Evolutionary conservation across 2,797 vertebrate genomes (phyloP).

Genomic region (Lepus townsendii): DNA sequence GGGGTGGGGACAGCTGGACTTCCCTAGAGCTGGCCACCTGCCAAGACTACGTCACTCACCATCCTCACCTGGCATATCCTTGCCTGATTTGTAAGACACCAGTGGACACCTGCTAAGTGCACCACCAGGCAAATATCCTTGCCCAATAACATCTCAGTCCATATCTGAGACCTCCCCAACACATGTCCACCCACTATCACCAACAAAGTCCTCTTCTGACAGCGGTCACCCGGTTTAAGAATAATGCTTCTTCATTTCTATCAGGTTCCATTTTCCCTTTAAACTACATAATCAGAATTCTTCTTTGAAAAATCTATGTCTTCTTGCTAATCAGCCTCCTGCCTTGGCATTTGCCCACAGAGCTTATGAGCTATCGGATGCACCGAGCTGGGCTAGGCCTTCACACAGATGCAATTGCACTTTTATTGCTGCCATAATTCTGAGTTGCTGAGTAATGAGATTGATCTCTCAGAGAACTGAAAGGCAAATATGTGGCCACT

Average conservation of each 20-base stretch:
- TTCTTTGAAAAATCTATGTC: slow-evolving; percentile 73
- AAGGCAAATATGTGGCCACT: slow-evolving; percentile 74
- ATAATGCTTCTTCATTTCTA: slow-evolving; percentile 79
- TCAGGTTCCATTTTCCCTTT: slow-evolving; percentile 82
- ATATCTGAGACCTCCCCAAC: not conserved
- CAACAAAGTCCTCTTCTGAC: slow-evolving; percentile 65
- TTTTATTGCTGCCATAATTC: slow-evolving; percentile 84
- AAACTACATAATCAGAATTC: slow-evolving; percentile 84
- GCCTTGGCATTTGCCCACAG: slow-evolving; percentile 77
- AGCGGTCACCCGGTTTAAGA: slow-evolving; percentile 74
- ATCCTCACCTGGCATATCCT: not conserved
- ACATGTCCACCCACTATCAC: not conserved
- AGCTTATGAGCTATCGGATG: slow-evolving; percentile 77
- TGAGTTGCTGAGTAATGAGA: slow-evolving; percentile 75
- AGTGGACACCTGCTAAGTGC: not conserved
- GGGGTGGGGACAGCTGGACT: not conserved
- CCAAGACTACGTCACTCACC: not conserved
- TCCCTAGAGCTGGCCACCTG: not conserved
- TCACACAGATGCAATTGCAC: slow-evolving; percentile 82
- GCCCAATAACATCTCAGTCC: not conserved
- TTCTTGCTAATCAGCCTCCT: slow-evolving; percentile 85
- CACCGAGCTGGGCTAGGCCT: slow-evolving; percentile 78
- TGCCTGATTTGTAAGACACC: not conserved
- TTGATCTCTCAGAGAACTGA: slow-evolving; percentile 75
- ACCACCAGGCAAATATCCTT: not conserved